Evolutionary conservation across 35 echinoderm and acorn worm species (phyloP), one percentile per base, ranked within the genome.

Genomic region (Lytechinus pictus): DNA sequence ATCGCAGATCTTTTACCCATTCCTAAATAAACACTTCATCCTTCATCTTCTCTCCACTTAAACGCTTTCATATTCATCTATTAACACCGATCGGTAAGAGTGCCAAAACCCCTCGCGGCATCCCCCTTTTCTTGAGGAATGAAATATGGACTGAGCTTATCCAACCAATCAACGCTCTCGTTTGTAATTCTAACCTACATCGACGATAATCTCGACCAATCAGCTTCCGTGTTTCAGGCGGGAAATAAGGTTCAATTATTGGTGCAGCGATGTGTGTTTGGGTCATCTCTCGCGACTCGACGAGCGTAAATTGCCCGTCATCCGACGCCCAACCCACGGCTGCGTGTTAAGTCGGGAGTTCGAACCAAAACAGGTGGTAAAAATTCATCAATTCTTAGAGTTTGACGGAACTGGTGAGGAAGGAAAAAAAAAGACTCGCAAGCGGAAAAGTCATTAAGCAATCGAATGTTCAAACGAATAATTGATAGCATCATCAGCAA

Each of bases 361-460:
- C 19, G 66, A 79, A 19, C 66, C 6, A 24, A 24, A 79, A 24
- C 66, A 79, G 66, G 66, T 79, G 66, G 66, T 79, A n/a, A 79
- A 79, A 79, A 79, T 79, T n/a, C 66, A 16, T 11, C 12, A n/a
- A 79, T 79, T 79, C 66, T 79, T 24, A 8, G 21, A 16, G 16
- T 79, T 44, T 24, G 66, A 79, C 66, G 66, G 66, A 79, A 79
- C 66, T 24, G 66, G 66, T 24, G 19, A 24, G 66, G 66, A 79
- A 79, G n/a, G 21, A 79, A 79, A 6, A 79, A 79, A 79, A 79
- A 79, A 79, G 66, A 79, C 8, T 16, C 66, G n/a, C 66, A 79
- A 79, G 66, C 66, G 66, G 66, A 79, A 79, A 79, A 79, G 66
- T n/a, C 66, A 79, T 79, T 79, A 79, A 79, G 66, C 66, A 79